phyloP scores from a whole-genome alignment of 2,888 invertebrate genomes.

The Ctenicera cuprea region DNA sequence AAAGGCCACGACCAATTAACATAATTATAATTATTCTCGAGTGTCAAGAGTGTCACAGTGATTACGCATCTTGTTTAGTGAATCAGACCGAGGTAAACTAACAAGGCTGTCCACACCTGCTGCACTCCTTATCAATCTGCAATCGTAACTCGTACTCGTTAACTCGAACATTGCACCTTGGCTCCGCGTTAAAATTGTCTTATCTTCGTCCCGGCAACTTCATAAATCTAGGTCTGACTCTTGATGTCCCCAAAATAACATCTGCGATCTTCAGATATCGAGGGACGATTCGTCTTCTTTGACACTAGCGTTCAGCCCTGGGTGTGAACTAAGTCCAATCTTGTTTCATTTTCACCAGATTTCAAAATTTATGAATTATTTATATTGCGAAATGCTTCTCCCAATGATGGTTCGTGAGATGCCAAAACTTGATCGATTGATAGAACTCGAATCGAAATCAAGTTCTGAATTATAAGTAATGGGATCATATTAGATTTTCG shows the following conservation, averaged over 20 bases:
- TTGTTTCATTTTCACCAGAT: conserved; percentile 33
- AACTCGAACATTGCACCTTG: conserved; percentile 57
- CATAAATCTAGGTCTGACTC: conserved; percentile 56
- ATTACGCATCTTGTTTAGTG: conserved; percentile 59
- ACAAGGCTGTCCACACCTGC: conserved; percentile 62
- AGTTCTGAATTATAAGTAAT: neutral
- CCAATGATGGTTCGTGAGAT: conserved; percentile 6
- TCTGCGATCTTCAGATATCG: conserved; percentile 62
- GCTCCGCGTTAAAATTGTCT: conserved; percentile 55
- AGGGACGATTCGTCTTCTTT: conserved; percentile 63
- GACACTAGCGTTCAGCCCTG: conserved; percentile 59
- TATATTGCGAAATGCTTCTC: conserved; percentile 34
- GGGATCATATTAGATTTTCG: too few species aligned
- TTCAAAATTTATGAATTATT: conserved; percentile 49
- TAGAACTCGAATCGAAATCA: neutral
- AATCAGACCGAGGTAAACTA: conserved; percentile 58
- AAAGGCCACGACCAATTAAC: conserved; percentile 60
- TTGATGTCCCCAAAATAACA: conserved; percentile 59
- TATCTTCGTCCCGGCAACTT: conserved; percentile 56
- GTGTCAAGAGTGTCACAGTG: conserved; percentile 59
- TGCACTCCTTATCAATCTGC: conserved; percentile 61
- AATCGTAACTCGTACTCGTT: conserved; percentile 60
- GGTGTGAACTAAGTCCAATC: conserved; percentile 38
- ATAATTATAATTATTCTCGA: conserved; percentile 63
- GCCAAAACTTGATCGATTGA: conserved; percentile 31